Evolutionary conservation across 2,797 vertebrate species (phyloP).

Genomic region (Epinephelus malabaricus): DNA sequence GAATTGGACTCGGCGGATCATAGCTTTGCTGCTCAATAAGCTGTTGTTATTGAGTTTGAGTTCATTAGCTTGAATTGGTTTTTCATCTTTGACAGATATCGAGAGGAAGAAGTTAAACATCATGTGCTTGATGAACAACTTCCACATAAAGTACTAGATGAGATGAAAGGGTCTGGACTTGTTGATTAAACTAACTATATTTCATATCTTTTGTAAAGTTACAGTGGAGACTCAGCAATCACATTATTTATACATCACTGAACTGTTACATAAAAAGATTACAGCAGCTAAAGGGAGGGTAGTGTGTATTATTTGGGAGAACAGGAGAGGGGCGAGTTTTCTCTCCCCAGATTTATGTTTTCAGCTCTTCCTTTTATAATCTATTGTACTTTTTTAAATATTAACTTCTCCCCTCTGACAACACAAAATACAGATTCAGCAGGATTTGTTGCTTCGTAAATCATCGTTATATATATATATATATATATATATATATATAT

Average conservation of each 20-base stretch:
- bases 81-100: slow-evolving; percentile 9
- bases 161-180: neutral
- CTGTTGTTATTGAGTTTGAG: slow-evolving; percentile 30
- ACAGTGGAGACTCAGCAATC: neutral
- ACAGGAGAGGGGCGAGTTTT: neutral
- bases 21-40: slow-evolving; percentile 8
- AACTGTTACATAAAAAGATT: neutral
- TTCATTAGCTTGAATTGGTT: slow-evolving; percentile 28
- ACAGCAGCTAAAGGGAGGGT: neutral
- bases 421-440: neutral
- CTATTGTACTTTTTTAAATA: neutral
- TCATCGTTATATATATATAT: neutral
- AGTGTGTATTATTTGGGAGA: neutral
- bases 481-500: too few relatives aligned
- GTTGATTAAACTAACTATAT: neutral
- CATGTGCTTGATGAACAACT: neutral
- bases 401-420: neutral
- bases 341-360: neutral
- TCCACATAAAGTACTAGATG: slow-evolving; percentile 1
- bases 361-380: neutral
- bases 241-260: neutral
- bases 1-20: slow-evolving; percentile 16
- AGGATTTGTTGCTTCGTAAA: neutral
- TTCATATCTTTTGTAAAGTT: neutral
- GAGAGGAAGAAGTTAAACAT: slow-evolving; percentile 3